Percentiles rank a stretch among this genome's conserved stretches.
Conservation (phyloP, 1,140 invertebrate genomes). For the Diachasmimorpha longicaudata region DNA sequence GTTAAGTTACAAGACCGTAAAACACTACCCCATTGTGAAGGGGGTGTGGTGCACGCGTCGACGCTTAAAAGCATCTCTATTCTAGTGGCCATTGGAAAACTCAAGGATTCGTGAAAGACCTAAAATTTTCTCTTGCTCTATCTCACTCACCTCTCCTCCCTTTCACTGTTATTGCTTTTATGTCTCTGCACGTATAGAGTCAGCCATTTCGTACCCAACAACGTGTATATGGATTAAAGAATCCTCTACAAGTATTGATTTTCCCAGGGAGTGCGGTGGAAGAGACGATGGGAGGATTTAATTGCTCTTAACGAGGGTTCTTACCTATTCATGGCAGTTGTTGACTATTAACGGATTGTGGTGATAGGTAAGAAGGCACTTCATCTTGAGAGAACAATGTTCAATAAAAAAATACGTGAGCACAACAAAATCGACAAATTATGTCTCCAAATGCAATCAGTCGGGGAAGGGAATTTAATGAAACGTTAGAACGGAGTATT, state of each 20-base stretch:
- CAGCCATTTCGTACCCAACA: background rate
- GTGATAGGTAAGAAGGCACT: too few species aligned
- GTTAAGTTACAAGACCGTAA: constrained; percentile 16
- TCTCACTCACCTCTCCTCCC: background rate
- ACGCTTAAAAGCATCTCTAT: constrained; percentile 5
- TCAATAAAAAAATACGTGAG: too few species aligned
- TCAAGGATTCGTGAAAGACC: background rate
- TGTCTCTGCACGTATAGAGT: background rate
- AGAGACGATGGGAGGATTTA: too few species aligned
- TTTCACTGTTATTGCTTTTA: constrained; percentile 1
- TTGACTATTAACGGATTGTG: too few species aligned
- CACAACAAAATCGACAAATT: too few species aligned
- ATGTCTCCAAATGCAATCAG: too few species aligned
- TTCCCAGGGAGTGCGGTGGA: background rate
- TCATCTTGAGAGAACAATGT: too few species aligned
- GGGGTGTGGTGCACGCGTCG: constrained; percentile 1
- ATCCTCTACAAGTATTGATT: background rate
- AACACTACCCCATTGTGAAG: background rate
- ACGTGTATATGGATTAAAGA: background rate
- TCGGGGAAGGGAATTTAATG: too few species aligned
- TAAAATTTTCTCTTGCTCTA: background rate
- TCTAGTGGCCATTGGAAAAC: constrained; percentile 5
- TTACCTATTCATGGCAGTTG: too few species aligned
- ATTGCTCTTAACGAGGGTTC: too few species aligned
- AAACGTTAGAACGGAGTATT: too few species aligned